These are phyloP conservation scores for Thamnaconus septentrionalis DNA, from an alignment of 2,113 vertebrate species.

Conservation along the genomic window DNA sequence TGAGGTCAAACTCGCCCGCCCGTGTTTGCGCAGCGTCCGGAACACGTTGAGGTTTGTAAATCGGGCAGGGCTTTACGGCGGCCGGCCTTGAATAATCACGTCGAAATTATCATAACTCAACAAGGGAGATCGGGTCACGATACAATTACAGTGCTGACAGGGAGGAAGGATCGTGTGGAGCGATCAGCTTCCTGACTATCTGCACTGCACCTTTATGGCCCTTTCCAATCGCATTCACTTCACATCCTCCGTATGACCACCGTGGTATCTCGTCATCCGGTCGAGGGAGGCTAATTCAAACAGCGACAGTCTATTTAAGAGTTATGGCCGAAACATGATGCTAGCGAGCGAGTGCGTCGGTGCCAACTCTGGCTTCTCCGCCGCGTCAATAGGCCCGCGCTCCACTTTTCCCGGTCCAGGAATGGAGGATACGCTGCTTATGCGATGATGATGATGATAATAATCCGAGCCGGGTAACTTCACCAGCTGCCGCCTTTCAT, in stretches of 20 bases:
- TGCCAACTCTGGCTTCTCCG: slow-evolving; percentile 41
- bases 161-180: slow-evolving; percentile 27
- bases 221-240: no score
- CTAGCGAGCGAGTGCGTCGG: slow-evolving; percentile 36
- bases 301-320: slow-evolving; percentile 24
- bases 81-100: slow-evolving; percentile 14
- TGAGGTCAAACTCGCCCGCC: slow-evolving; percentile 53
- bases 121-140: slow-evolving; percentile 25
- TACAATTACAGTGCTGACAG: slow-evolving; percentile 12
- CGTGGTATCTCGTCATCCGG: not conserved
- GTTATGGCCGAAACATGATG: slow-evolving; percentile 53
- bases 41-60: slow-evolving; percentile 13
- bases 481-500: slow-evolving; percentile 56
- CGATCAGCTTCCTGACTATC: slow-evolving; percentile 16
- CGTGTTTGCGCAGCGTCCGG: slow-evolving; percentile 30
- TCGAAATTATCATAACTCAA: slow-evolving; percentile 46
- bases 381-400: slow-evolving; percentile 39
- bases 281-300: slow-evolving; percentile 21
- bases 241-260: not conserved
- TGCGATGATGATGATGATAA: slow-evolving; percentile 39
- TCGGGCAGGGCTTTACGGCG: slow-evolving; percentile 9
- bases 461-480: slow-evolving; percentile 42
- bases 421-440: slow-evolving; percentile 32
- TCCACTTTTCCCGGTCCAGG: slow-evolving; percentile 36
- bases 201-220: not conserved